Percentiles rank a stretch among this genome's conserved stretches.
These are phyloP conservation scores for Ictalurus punctatus DNA, from an alignment of 2,113 vertebrate species.

Conservation along the genomic window DNA sequence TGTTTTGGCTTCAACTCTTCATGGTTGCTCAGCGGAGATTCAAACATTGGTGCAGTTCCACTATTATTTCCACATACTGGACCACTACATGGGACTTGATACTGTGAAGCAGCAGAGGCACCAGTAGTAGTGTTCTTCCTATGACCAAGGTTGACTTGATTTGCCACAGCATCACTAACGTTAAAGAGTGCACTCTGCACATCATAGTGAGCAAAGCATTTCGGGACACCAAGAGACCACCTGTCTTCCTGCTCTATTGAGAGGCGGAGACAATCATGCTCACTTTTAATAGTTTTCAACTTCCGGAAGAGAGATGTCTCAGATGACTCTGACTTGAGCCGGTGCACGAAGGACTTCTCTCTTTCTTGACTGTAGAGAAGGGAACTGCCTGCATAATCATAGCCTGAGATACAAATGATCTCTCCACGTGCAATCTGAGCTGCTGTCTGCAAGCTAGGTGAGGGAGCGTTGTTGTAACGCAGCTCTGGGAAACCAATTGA, in stretches of 20 bases:
- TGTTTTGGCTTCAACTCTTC: conserved; percentile 94
- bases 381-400: conserved; percentile 85
- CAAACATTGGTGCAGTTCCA: conserved; percentile 71
- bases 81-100: conserved; percentile 60
- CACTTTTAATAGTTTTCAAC: conserved; percentile 87
- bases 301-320: conserved; percentile 91
- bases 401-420: conserved; percentile 85
- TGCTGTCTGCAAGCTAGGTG: conserved; percentile 90
- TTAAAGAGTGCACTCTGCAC: conserved; percentile 97
- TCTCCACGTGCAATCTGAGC: conserved; percentile 91
- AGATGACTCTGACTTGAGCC: conserved; percentile 84
- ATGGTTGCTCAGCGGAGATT: conserved; percentile 89
- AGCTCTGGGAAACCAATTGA: conserved; percentile 84
- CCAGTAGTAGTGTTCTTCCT: conserved; percentile 95
- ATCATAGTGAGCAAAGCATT: conserved; percentile 96
- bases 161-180: conserved; percentile 90
- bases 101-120: conserved; percentile 90
- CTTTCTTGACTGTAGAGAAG: conserved; percentile 82
- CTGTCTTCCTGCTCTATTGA: conserved; percentile 81
- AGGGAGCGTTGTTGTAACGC: conserved; percentile 81
- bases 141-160: conserved; percentile 80
- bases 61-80: conserved; percentile 36
- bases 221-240: conserved; percentile 85
- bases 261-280: conserved; percentile 85
- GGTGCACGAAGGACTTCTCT: conserved; percentile 87